Percentiles rank a stretch among this genome's conserved stretches.
Conservation (phyloP, 2,888 invertebrate species). For the Drosophila setosimentum region DNA sequence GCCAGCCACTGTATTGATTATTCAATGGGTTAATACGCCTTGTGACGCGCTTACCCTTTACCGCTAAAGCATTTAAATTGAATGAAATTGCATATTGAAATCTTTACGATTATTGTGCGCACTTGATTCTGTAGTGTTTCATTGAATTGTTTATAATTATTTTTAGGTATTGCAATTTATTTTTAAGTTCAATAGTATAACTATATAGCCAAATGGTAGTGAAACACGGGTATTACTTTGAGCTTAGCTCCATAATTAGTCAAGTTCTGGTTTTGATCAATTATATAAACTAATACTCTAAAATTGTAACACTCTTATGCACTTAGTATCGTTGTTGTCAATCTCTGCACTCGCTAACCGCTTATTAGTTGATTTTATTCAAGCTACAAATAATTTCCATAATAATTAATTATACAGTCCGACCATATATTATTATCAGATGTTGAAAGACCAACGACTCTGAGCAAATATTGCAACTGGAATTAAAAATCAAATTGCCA, state of each 20-base stretch:
- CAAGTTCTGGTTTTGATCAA: slow-evolving; percentile 2
- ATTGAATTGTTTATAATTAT: slow-evolving; percentile 29
- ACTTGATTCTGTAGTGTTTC: slow-evolving; percentile 23
- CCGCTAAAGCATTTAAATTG: slow-evolving; percentile 57
- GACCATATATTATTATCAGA: slow-evolving; percentile 27
- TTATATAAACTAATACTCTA: neutral
- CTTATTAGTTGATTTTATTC: slow-evolving; percentile 38
- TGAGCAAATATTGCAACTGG: slow-evolving; percentile 56
- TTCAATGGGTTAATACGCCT: slow-evolving; percentile 41
- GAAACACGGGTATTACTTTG: neutral
- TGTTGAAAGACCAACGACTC: slow-evolving; percentile 36
- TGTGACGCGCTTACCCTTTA: slow-evolving; percentile 32
- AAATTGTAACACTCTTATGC: neutral
- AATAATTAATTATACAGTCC: slow-evolving; percentile 32
- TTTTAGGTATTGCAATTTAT: slow-evolving; percentile 4
- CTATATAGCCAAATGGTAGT: neutral
- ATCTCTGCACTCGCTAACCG: slow-evolving; percentile 22
- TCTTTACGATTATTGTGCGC: neutral
- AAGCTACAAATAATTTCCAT: slow-evolving; percentile 39
- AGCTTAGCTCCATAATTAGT: neutral
- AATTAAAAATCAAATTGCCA: slow-evolving; percentile 60
- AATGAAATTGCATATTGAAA: slow-evolving; percentile 62
- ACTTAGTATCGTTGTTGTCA: neutral
- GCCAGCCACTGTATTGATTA: slow-evolving; percentile 33
- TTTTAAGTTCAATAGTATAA: neutral